These are phyloP conservation scores for Phymorhynchus buccinoides DNA, from an alignment of 1,140 invertebrate species.

Conservation along the genomic window DNA sequence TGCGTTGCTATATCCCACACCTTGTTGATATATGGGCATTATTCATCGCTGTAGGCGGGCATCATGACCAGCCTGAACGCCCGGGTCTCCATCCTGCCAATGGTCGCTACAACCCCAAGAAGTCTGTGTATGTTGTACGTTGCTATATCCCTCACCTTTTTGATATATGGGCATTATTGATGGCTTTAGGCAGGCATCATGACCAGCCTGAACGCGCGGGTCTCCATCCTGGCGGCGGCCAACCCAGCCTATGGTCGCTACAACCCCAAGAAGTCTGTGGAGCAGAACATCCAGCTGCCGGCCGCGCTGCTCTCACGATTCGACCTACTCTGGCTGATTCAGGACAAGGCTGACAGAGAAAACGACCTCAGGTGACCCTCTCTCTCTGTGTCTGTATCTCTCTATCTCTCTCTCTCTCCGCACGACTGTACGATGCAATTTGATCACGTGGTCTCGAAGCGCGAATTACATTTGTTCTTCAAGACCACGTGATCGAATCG, in stretches of 20 bases:
- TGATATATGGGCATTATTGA: no score
- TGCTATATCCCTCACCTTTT: no score
- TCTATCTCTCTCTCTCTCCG: no score
- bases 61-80: constrained; percentile 99
- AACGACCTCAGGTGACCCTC: constrained; percentile 90
- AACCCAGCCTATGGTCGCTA: constrained; percentile 98
- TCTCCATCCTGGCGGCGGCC: constrained; percentile 97
- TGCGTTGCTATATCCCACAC: constrained; percentile 94
- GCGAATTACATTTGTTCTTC: no score
- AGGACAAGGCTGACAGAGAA: constrained; percentile 93
- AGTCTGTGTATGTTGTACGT: constrained; percentile 95
- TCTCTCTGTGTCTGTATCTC: no score
- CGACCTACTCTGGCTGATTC: constrained; percentile 97
- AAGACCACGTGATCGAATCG: no score
- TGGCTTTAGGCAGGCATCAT: constrained; percentile 99
- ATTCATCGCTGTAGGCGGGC: constrained; percentile 90
- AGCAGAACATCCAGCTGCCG: constrained; percentile 98
- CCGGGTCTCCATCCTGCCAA: constrained; percentile 97
- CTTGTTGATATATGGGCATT: constrained; percentile 88
- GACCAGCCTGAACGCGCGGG: constrained; percentile 96
- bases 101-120: constrained; percentile 94
- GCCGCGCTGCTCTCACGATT: constrained; percentile 98
- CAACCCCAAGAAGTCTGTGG: constrained; percentile 93
- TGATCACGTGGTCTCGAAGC: no score
- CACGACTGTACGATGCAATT: no score